Evolutionary conservation across 2,888 invertebrate species (phyloP).

Genomic region (Drosophila suboccidentalis): DNA sequence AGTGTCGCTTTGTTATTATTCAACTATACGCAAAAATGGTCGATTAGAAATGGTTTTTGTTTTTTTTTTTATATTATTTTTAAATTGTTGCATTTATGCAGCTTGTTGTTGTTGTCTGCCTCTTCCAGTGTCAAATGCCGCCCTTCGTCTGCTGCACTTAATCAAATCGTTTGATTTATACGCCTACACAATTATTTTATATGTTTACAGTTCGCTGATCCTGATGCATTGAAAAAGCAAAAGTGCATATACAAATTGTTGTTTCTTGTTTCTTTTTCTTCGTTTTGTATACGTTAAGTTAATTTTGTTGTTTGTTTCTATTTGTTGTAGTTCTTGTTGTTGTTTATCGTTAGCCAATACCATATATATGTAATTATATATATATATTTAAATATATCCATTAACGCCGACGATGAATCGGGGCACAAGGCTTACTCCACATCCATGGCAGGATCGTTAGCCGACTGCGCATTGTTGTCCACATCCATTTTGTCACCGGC

Average conservation of each 20-base stretch:
- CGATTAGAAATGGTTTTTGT: slow-evolving; percentile 67
- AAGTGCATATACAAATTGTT: slow-evolving; percentile 62
- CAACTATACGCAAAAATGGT: slow-evolving; percentile 76
- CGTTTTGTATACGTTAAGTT: slow-evolving; percentile 43
- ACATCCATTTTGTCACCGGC: slow-evolving; percentile 72
- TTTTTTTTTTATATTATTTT: slow-evolving; percentile 26
- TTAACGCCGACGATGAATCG: slow-evolving; percentile 19
- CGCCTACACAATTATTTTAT: slow-evolving; percentile 41
- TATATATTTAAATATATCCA: slow-evolving; percentile 51
- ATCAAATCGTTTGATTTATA: slow-evolving; percentile 46
- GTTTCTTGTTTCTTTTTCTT: slow-evolving; percentile 33
- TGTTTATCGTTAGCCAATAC: slow-evolving; percentile 64
- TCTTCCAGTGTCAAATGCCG: slow-evolving; percentile 15
- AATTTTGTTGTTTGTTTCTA: slow-evolving; percentile 42
- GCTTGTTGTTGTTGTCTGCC: slow-evolving; percentile 22
- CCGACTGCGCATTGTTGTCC: slow-evolving; percentile 62
- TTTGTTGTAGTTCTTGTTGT: slow-evolving; percentile 28
- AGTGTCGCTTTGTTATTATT: slow-evolving; percentile 70
- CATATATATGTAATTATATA: slow-evolving; percentile 43
- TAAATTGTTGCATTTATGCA: slow-evolving; percentile 35
- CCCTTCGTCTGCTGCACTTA: slow-evolving; percentile 33
- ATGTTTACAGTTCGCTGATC: slow-evolving; percentile 50
- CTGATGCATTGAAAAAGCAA: slow-evolving; percentile 49
- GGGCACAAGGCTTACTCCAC: slow-evolving; percentile 76
- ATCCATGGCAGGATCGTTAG: slow-evolving; percentile 83